These are phyloP conservation scores for Caenorhabditis imperialis DNA, from an alignment of 2,888 invertebrate species.

Conservation along the genomic window DNA sequence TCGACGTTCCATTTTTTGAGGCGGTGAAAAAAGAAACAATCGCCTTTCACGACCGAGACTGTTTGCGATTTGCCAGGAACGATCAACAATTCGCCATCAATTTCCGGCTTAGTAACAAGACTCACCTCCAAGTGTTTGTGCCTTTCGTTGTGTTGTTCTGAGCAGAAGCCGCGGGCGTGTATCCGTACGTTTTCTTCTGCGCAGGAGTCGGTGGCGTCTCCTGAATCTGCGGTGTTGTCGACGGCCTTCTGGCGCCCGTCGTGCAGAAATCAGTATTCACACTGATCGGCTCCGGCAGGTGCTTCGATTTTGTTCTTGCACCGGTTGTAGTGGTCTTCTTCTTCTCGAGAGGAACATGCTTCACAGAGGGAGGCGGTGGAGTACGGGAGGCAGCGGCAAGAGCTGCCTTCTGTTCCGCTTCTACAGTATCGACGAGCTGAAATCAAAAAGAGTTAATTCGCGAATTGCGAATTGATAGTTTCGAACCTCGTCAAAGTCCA, in stretches of 20 bases:
- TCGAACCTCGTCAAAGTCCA: slow-evolving; percentile 43
- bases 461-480: slow-evolving; percentile 3
- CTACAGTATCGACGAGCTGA: slow-evolving; percentile 39
- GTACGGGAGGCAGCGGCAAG: slow-evolving; percentile 28
- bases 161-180: slow-evolving; percentile 9
- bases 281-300: slow-evolving; percentile 48
- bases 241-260: slow-evolving; percentile 38
- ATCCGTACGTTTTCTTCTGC: slow-evolving; percentile 53
- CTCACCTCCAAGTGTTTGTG: slow-evolving; percentile 48
- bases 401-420: slow-evolving; percentile 29
- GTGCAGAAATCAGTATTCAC: slow-evolving; percentile 51
- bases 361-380: slow-evolving; percentile 8
- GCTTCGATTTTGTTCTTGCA: slow-evolving; percentile 27
- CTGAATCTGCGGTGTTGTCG: slow-evolving; percentile 56
- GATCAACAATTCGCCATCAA: background rate
- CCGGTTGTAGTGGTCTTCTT: slow-evolving; percentile 22
- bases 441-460: too few relatives aligned
- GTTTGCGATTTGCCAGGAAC: too few relatives aligned
- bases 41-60: too few relatives aligned
- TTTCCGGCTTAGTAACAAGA: slow-evolving; percentile 10
- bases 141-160: slow-evolving; percentile 14
- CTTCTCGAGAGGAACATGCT: slow-evolving; percentile 14
- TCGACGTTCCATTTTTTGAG: too few relatives aligned
- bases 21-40: too few relatives aligned
- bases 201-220: slow-evolving; percentile 65